Evolutionary conservation across 1,140 invertebrate genomes (phyloP), one percentile per base, ranked within the genome.

Genomic region (Aphelenchoides fujianensis): DNA sequence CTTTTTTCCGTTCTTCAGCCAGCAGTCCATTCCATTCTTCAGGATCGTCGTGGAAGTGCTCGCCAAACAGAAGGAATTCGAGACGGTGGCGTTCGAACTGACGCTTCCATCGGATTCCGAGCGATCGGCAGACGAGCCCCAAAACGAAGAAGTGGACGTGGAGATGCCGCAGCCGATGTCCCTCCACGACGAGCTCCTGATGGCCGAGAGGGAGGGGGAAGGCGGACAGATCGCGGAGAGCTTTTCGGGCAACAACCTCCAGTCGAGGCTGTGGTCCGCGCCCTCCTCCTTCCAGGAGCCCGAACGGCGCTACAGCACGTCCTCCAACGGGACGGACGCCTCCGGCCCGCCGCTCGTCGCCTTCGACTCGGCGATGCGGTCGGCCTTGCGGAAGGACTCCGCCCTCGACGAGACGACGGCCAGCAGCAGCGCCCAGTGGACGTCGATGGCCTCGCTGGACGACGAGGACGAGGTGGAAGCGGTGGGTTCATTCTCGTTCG

Each of bases 391-490:
- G 7, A 5, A 59, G 34, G 5, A 59, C 7, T 7, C 55, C 5
- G 23, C 5, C 5, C 12, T 7, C 12, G 19, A 59, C 5, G 55
- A 59, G 55, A 59, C 19, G 55, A 19, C 5, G 12, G 23, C 41
- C 12, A 48, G 41, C 23, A 48, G 41, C 23, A 48, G 41, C 23
- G 41, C 41, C 23, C 41, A 48, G 23, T 23, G 41, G 41, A 48
- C 41, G 41, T 48, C 41, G 23, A 48, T 23, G 12, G 23, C 41
- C 12, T 48, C 41, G 12, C 23, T 48, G 23, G 41, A 16, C 59
- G 59, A 61, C 31, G 63, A 66, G 16, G 12, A 12, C 48, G 41
- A 54, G 31, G 37, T 52, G 69, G 36, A 66, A 30, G 72, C 9
- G 36, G 71, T 68, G 16, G n/a, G 41, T 48, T 48, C 12, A 12